Evolutionary conservation across 2,113 vertebrate species (phyloP).

Genomic region (Andinoacara biseriatus): DNA sequence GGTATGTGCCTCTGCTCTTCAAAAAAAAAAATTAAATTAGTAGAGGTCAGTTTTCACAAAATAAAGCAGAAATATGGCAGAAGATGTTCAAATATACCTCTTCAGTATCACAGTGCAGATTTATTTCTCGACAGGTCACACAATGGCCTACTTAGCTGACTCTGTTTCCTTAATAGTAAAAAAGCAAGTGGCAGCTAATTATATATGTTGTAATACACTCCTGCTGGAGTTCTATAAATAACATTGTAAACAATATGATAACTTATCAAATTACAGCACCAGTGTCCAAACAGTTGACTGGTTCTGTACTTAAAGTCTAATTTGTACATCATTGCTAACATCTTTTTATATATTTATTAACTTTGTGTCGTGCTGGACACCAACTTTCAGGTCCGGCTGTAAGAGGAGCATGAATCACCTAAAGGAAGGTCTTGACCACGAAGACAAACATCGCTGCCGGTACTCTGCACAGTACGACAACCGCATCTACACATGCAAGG

Average conservation of each 20-base stretch:
- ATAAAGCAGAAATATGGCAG: too few species aligned
- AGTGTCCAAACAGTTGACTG: too few species aligned
- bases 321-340: background rate
- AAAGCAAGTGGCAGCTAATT: too few species aligned
- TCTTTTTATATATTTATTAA: background rate
- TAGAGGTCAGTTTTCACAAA: too few species aligned
- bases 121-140: too few species aligned
- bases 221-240: background rate
- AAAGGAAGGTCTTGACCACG: slow-evolving; percentile 90
- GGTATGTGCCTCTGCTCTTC: slow-evolving; percentile 80
- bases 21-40: background rate
- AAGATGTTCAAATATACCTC: too few species aligned
- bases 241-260: background rate
- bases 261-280: background rate
- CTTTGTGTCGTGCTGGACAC: background rate
- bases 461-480: slow-evolving; percentile 97
- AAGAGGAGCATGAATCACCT: slow-evolving; percentile 98
- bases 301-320: background rate
- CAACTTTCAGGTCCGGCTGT: slow-evolving; percentile 86
- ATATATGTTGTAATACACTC: too few species aligned
- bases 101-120: too few species aligned
- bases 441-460: slow-evolving; percentile 93
- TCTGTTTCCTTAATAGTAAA: too few species aligned
- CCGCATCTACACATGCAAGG: slow-evolving; percentile 97
- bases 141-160: too few species aligned